These are phyloP conservation scores for Pagrus major DNA, from an alignment of 2,113 vertebrate species.

Conservation along the genomic window DNA sequence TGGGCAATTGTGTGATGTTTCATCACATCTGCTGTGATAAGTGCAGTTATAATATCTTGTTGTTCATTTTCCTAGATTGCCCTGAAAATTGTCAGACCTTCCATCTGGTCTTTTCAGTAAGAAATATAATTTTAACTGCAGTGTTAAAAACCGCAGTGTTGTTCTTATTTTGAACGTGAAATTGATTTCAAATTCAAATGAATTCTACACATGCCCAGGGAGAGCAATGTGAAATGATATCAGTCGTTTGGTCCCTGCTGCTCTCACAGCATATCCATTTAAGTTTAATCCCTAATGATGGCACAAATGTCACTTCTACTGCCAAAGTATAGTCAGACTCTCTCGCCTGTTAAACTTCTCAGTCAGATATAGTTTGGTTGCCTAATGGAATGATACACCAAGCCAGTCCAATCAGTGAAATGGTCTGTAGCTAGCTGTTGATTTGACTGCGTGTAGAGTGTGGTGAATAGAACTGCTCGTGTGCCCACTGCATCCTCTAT, in stretches of 20 bases:
- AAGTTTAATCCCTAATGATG: background rate
- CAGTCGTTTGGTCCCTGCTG: background rate
- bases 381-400: background rate
- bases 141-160: background rate
- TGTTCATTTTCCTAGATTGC: background rate
- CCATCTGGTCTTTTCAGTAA: background rate
- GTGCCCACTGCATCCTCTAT: background rate
- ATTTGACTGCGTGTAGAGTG: background rate
- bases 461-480: background rate
- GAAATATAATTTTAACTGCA: slow-evolving; percentile 10
- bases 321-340: background rate
- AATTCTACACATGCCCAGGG: background rate
- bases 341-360: background rate
- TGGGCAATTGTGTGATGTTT: background rate
- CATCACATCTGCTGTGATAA: background rate
- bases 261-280: background rate
- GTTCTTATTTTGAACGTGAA: background rate
- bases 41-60: background rate
- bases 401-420: background rate
- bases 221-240: background rate
- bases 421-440: background rate
- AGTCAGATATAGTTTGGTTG: background rate
- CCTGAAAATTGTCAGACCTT: background rate
- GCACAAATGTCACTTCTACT: background rate
- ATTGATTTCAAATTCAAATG: slow-evolving; percentile 1